These are phyloP conservation scores for Xanthia icteritia DNA, from an alignment of 2,888 invertebrate genomes.

Conservation along the genomic window DNA sequence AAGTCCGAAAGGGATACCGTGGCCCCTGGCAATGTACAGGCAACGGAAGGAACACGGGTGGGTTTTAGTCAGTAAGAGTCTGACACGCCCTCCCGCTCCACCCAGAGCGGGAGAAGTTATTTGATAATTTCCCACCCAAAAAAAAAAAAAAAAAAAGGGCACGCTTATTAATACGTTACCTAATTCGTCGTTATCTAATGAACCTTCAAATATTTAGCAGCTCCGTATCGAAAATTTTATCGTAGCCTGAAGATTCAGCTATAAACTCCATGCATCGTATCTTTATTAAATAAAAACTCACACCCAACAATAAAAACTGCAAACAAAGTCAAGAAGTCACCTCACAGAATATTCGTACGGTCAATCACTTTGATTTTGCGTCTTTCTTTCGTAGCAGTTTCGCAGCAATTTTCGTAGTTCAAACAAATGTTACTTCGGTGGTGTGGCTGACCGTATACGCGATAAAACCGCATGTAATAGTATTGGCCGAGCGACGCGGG, in stretches of 20 bases:
- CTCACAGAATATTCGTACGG: neutral
- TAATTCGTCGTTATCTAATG: neutral
- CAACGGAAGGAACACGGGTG: too few species aligned
- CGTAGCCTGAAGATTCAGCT: neutral
- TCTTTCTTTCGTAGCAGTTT: neutral
- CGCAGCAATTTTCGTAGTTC: neutral
- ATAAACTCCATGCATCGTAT: neutral
- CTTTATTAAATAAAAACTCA: neutral
- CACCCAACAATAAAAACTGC: neutral
- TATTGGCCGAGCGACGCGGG: conserved; percentile 11
- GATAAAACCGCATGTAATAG: conserved; percentile 39
- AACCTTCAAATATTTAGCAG: neutral
- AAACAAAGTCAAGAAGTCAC: neutral
- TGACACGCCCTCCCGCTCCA: too few species aligned
- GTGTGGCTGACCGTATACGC: neutral
- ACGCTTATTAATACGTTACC: neutral
- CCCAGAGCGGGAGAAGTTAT: too few species aligned
- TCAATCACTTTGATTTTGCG: neutral
- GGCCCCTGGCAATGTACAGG: too few species aligned
- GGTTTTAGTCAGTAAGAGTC: too few species aligned
- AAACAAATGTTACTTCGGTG: neutral
- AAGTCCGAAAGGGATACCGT: too few species aligned
- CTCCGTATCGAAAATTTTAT: neutral
- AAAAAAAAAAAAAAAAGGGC: too few species aligned
- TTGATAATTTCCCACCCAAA: too few species aligned